Conservation (phyloP, 2,113 vertebrate genomes). For the Clupea harengus region DNA sequence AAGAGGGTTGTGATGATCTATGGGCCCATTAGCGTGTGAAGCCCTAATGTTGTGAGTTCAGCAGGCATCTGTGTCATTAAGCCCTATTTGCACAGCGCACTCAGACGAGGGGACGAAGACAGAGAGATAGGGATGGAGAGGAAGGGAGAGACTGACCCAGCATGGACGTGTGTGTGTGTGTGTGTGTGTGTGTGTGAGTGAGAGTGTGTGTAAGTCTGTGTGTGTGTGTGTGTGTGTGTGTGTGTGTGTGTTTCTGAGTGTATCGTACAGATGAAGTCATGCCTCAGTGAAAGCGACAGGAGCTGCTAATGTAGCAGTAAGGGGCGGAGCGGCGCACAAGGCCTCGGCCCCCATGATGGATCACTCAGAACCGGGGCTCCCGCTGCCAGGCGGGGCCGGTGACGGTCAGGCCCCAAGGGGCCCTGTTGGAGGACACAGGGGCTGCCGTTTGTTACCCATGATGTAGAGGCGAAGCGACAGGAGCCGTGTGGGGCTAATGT, state of each 20-base stretch:
- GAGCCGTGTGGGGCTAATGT: slow-evolving; percentile 25
- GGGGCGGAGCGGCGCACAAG: slow-evolving; percentile 25
- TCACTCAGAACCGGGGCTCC: slow-evolving; percentile 42
- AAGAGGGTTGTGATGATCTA: slow-evolving; percentile 35
- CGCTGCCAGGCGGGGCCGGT: too few species aligned
- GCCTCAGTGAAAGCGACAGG: slow-evolving; percentile 40
- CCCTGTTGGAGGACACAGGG: too few species aligned
- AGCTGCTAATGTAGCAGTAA: slow-evolving; percentile 40
- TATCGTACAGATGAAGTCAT: slow-evolving; percentile 19
- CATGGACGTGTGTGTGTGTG: too few species aligned
- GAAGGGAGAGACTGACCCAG: slow-evolving; percentile 27
- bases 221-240: neutral
- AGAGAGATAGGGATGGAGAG: slow-evolving; percentile 12
- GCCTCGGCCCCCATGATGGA: slow-evolving; percentile 38
- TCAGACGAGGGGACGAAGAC: slow-evolving; percentile 26
- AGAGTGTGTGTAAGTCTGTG: slow-evolving; percentile 18
- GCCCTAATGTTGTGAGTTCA: slow-evolving; percentile 35
- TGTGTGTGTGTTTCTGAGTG: too few species aligned
- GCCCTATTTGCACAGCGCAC: slow-evolving; percentile 36
- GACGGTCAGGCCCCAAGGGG: too few species aligned
- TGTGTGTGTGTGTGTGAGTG: neutral
- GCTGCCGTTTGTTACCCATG: neutral
- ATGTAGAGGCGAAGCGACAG: neutral
- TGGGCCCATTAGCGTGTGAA: slow-evolving; percentile 42
- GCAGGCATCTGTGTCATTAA: slow-evolving; percentile 36